phyloP scores from a whole-genome alignment of 2,113 vertebrate species.

The Carollia perspicillata region DNA sequence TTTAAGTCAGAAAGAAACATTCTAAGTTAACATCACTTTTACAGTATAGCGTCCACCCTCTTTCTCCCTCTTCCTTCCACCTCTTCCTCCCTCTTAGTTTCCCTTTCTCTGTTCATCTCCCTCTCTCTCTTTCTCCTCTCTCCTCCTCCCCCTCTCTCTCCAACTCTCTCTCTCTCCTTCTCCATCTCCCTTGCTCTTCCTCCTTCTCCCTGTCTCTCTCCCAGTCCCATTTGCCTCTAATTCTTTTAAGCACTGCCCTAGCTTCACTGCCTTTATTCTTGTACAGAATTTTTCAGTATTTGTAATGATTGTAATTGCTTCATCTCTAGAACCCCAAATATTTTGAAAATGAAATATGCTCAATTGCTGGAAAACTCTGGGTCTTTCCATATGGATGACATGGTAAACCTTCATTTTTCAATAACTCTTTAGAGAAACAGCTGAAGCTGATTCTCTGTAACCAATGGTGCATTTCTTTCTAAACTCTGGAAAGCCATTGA shows the following conservation, averaged over 20 bases:
- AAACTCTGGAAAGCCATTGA: conserved; percentile 51
- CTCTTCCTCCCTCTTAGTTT: no score
- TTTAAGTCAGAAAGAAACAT: neutral
- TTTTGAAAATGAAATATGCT: neutral
- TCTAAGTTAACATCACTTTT: neutral
- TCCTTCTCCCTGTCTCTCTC: neutral
- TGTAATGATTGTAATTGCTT: neutral
- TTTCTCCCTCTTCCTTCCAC: neutral
- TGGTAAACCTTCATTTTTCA: accelerated
- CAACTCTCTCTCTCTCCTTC: no score
- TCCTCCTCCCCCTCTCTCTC: no score
- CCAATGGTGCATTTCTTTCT: neutral
- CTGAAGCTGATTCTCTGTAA: neutral
- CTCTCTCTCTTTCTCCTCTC: no score
- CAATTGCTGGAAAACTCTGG: neutral
- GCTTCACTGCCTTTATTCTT: neutral
- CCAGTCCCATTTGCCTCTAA: neutral
- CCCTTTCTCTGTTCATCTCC: no score
- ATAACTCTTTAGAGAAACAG: neutral
- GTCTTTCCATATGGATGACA: neutral
- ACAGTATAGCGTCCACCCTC: neutral
- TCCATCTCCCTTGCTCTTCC: neutral
- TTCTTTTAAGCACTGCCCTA: neutral
- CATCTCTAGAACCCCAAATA: neutral
- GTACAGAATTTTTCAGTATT: neutral